phyloP scores from a whole-genome alignment of 2,888 invertebrate species.

The Hirtodrosophila confusa region DNA sequence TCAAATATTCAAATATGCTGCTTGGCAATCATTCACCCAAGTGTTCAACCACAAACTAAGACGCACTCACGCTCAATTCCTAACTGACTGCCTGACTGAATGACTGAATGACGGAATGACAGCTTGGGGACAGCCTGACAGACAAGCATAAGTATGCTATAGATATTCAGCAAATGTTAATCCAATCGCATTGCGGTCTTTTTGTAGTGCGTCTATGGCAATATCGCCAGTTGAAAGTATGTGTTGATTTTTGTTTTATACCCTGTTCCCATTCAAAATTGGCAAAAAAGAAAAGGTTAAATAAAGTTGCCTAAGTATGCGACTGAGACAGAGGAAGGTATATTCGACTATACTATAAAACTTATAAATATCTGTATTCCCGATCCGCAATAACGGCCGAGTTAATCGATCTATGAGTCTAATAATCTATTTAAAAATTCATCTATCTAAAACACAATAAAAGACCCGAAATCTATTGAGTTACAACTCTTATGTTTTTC shows the following conservation, averaged over 20 bases:
- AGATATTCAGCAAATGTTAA: conserved; percentile 65
- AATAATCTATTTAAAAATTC: too few relatives aligned
- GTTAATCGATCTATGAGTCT: too few relatives aligned
- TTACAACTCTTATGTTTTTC: too few relatives aligned
- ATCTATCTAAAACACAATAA: too few relatives aligned
- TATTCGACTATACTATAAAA: too few relatives aligned
- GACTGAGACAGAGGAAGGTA: too few relatives aligned
- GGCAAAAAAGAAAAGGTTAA: too few relatives aligned
- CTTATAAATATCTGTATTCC: too few relatives aligned
- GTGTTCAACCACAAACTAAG: conserved; percentile 68
- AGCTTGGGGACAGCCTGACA: conserved; percentile 14
- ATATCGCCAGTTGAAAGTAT: conserved; percentile 38
- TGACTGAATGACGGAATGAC: conserved; percentile 21
- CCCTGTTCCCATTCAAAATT: too few relatives aligned
- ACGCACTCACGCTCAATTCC: conserved; percentile 46
- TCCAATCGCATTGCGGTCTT: conserved; percentile 75
- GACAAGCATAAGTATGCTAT: conserved; percentile 36
- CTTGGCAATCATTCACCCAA: conserved; percentile 59
- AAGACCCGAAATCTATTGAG: too few relatives aligned
- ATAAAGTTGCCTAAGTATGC: too few relatives aligned
- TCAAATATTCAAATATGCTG: conserved; percentile 70
- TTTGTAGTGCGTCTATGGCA: conserved; percentile 55
- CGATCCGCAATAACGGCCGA: too few relatives aligned
- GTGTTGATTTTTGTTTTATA: conserved; percentile 49
- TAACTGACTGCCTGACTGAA: conserved; percentile 17